Evolutionary conservation across 2,113 vertebrate genomes (phyloP).

Genomic region (Theristicus caerulescens): DNA sequence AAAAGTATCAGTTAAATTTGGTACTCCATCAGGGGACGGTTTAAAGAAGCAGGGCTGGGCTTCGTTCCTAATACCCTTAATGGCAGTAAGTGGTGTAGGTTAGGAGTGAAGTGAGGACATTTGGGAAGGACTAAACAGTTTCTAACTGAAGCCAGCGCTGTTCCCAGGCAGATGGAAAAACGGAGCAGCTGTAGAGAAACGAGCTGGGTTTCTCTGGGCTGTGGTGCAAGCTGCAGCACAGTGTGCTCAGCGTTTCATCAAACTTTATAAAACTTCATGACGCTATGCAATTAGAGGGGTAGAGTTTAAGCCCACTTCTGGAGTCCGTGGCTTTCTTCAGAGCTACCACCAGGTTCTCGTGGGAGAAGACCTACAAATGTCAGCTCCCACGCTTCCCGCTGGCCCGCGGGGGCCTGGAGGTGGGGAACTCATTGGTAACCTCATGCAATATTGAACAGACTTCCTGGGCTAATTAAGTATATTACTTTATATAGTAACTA

Average conservation of each 20-base stretch:
- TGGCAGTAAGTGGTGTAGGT: neutral
- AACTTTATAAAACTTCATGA: neutral
- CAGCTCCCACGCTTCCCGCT: neutral
- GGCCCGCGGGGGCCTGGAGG: neutral
- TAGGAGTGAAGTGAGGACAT: neutral
- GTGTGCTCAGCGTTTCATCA: neutral
- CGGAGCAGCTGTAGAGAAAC: neutral
- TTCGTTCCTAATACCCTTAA: neutral
- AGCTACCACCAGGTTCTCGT: neutral
- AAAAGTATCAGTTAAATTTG: neutral
- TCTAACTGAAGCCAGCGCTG: neutral
- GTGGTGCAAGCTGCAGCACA: neutral
- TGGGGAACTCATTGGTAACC: neutral
- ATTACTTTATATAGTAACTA: slow-evolving; percentile 56
- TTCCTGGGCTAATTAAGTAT: slow-evolving; percentile 58
- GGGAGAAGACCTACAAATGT: slow-evolving; percentile 45
- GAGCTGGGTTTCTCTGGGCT: neutral
- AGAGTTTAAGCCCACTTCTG: neutral
- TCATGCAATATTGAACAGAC: slow-evolving; percentile 63
- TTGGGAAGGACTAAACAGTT: neutral
- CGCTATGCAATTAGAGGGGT: neutral
- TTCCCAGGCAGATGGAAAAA: neutral
- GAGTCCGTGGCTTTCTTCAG: neutral
- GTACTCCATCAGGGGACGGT: neutral
- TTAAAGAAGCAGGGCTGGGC: neutral